These are phyloP conservation scores for Typhlichthys subterraneus DNA, from an alignment of 2,797 vertebrate species.

Conservation along the genomic window DNA sequence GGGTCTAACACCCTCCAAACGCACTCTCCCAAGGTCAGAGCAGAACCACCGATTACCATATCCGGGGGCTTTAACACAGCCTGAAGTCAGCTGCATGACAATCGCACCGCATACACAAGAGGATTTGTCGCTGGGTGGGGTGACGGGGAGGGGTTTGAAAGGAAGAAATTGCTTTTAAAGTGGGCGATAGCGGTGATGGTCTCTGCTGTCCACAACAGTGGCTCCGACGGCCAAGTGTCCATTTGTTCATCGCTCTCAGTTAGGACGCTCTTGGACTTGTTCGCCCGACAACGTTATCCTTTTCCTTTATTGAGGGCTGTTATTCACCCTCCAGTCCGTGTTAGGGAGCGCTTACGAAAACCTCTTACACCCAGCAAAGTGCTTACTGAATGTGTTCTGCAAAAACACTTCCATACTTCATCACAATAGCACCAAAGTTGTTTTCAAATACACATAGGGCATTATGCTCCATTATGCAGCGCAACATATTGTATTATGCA, in stretches of 20 bases:
- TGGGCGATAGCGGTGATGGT: slow-evolving; percentile 57
- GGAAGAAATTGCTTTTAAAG: slow-evolving; percentile 66
- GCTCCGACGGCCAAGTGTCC: slow-evolving; percentile 52
- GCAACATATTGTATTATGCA: slow-evolving; percentile 48
- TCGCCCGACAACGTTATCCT: slow-evolving; percentile 51
- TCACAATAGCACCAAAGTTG: slow-evolving; percentile 52
- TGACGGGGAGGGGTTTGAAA: slow-evolving; percentile 25
- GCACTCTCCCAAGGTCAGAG: slow-evolving; percentile 76
- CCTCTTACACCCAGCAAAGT: slow-evolving; percentile 52
- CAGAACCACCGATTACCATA: slow-evolving; percentile 73
- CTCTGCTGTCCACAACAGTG: slow-evolving; percentile 43
- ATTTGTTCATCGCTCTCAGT: slow-evolving; percentile 60
- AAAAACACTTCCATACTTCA: slow-evolving; percentile 62
- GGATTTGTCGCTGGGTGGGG: slow-evolving; percentile 33
- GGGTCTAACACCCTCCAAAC: slow-evolving; percentile 74
- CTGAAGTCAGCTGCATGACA: slow-evolving; percentile 62
- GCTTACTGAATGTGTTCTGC: slow-evolving; percentile 49
- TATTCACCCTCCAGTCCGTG: slow-evolving; percentile 50
- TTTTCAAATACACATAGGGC: slow-evolving; percentile 50
- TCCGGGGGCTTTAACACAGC: slow-evolving; percentile 66
- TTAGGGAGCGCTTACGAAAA: slow-evolving; percentile 40
- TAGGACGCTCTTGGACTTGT: slow-evolving; percentile 46
- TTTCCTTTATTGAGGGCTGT: slow-evolving; percentile 61
- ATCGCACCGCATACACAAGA: slow-evolving; percentile 56
- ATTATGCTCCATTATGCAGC: slow-evolving; percentile 43